Base-by-base conservation (phyloP, 2,797 vertebrate genomes). In the Acanthurus leucopareius region DNA sequence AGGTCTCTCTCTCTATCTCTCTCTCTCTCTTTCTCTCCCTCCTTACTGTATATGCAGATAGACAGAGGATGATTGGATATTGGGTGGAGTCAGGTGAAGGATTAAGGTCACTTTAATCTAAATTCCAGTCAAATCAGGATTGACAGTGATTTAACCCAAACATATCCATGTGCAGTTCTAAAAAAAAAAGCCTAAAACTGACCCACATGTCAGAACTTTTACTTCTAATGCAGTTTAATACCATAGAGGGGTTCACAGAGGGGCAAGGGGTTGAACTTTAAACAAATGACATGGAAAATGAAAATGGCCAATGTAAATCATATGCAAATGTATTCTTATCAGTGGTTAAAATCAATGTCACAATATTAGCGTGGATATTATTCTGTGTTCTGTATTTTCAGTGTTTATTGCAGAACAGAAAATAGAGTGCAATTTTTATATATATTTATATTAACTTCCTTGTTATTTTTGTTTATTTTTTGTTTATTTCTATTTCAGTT, bases 21-120 rank as follows among this genome's bases (percentile, higher is more conserved):
- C 53, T 16, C 57, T 49, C n/a, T 62, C 7, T 40, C 57, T 59
- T 2, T 59, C 7, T 40, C 25, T 48, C 47, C 11, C 5, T 35
- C 6, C 45, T 11, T 44, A 42, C 40, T 45, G 15, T 48, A 19
- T 48, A 48, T 49, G 10, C 17, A 48, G 16, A 52, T 10, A 52
- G 52, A 56, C 2, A 5, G 54, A 19, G 25, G 54, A 8, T 3
- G 25, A 47, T 25, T 15, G 53, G 59, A 56, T 67, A 58, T 15
- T 73, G 75, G 75, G 69, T 66, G 75, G 76, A 75, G 71, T 75
- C 77, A 91, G 83, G 91, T 91, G 83, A 86, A 76, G 82, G 90
- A 91, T 91, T 91, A 91, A 90, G 89, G 91, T 91, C 87, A 90
- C 74, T 83, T 84, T 86, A 88, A 88, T 91, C 89, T 79, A 85